A percentile compares a stretch with the other conserved stretches of the same genome.
These are phyloP conservation scores for Aplidium turbinatum DNA, from an alignment of 23 tunicate genomes.

Conservation along the genomic window DNA sequence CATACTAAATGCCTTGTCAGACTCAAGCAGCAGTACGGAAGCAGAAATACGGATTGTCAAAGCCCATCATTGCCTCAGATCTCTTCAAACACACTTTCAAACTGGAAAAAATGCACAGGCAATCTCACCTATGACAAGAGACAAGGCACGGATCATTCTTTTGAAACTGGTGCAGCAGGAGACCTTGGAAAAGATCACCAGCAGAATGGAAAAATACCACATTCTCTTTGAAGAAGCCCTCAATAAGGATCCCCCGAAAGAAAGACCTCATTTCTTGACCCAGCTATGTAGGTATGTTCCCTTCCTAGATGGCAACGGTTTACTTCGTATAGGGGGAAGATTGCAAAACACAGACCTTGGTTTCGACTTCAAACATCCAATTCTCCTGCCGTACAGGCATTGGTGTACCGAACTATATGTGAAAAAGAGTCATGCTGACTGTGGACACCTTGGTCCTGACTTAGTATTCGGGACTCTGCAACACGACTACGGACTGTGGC, in stretches of 20 bases:
- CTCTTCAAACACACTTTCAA: too few species aligned
- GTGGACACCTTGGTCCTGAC: conserved; percentile 15
- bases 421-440: conserved; percentile 2
- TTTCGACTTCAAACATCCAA: conserved; percentile 8
- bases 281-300: conserved; percentile 3
- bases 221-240: conserved; percentile 10
- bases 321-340: conserved; percentile 23
- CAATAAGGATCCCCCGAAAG: not conserved
- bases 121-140: not conserved
- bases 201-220: not conserved
- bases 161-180: conserved; percentile 1
- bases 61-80: not conserved
- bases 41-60: conserved; percentile 5
- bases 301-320: not conserved
- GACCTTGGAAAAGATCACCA: not conserved
- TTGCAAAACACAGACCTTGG: conserved; percentile 9
- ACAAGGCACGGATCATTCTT: not conserved
- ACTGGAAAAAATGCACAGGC: not conserved
- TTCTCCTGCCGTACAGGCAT: conserved; percentile 18
- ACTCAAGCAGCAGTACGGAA: not conserved
- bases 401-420: not conserved
- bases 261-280: not conserved
- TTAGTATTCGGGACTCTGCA: conserved; percentile 12
- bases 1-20: not conserved
- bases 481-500: conserved; percentile 10